A percentile compares a stretch with the other conserved stretches of the same genome.
Evolutionary conservation across 1,140 invertebrate genomes (phyloP).

Genomic region (Cydia amplana): DNA sequence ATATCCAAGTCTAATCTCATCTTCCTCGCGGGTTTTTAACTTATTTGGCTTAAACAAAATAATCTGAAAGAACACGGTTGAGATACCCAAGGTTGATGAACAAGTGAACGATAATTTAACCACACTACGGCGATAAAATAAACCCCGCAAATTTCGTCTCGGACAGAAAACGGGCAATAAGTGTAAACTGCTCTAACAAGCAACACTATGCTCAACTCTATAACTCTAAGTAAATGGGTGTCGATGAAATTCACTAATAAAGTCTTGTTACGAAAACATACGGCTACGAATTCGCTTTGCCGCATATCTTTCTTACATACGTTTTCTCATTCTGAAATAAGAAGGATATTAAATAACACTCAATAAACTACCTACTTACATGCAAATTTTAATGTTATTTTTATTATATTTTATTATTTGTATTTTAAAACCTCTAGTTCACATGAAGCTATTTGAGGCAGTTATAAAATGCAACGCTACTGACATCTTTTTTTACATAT

Average conservation of each 20-base stretch:
- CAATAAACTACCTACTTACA: too few relatives aligned
- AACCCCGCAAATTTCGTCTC: background rate
- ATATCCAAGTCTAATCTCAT: too few relatives aligned
- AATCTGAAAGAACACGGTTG: background rate
- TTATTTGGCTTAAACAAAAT: background rate
- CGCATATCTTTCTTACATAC: background rate
- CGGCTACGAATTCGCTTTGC: background rate
- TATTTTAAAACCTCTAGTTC: too few relatives aligned
- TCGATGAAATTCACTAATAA: background rate
- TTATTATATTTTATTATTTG: too few relatives aligned
- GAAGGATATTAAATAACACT: background rate
- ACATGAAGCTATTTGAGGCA: too few relatives aligned
- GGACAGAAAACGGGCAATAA: constrained; percentile 3
- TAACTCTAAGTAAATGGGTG: constrained; percentile 8
- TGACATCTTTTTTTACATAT: too few relatives aligned
- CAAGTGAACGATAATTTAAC: background rate
- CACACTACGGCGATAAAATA: background rate
- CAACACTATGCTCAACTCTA: too few relatives aligned
- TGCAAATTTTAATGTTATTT: too few relatives aligned
- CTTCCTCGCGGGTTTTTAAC: background rate
- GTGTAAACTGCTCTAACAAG: constrained; percentile 15
- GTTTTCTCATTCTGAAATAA: background rate
- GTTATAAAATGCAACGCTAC: too few relatives aligned
- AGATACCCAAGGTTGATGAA: constrained; percentile 7
- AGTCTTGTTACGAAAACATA: background rate